These are phyloP conservation scores for Lepidonotus clava DNA, from an alignment of 2,888 invertebrate species.

Conservation along the genomic window DNA sequence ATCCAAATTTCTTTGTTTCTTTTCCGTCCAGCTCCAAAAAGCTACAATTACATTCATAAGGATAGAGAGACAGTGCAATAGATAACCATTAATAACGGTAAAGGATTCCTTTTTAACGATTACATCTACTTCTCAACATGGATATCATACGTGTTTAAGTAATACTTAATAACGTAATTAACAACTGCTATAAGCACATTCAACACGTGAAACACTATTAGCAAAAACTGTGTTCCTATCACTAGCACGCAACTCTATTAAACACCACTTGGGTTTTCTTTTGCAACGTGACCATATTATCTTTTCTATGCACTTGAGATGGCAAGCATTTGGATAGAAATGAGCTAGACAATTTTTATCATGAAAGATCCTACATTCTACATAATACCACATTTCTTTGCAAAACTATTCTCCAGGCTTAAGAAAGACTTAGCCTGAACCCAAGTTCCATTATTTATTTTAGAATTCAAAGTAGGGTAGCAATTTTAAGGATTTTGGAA, in stretches of 20 bases:
- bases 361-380: too few relatives aligned
- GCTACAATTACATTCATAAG: not conserved
- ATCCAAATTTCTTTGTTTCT: too few relatives aligned
- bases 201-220: constrained; percentile 13
- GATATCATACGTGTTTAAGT: not conserved
- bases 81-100: not conserved
- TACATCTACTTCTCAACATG: not conserved
- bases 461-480: not conserved
- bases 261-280: constrained; percentile 7
- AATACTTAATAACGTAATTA: not conserved
- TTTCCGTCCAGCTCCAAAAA: too few relatives aligned
- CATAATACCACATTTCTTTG: not conserved
- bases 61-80: not conserved
- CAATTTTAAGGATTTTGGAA: too few relatives aligned
- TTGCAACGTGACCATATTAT: constrained; percentile 13
- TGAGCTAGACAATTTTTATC: not conserved
- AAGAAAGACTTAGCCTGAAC: too few relatives aligned
- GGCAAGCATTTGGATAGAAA: constrained; percentile 17
- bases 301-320: not conserved
- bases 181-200: not conserved
- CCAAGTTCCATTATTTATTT: not conserved
- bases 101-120: not conserved
- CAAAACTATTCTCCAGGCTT: not conserved
- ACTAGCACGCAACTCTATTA: not conserved
- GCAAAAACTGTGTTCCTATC: not conserved